Evolutionary conservation across 2,888 invertebrate species (phyloP), one percentile per base, ranked within the genome.

Genomic region (Epirrhoe alternata): DNA sequence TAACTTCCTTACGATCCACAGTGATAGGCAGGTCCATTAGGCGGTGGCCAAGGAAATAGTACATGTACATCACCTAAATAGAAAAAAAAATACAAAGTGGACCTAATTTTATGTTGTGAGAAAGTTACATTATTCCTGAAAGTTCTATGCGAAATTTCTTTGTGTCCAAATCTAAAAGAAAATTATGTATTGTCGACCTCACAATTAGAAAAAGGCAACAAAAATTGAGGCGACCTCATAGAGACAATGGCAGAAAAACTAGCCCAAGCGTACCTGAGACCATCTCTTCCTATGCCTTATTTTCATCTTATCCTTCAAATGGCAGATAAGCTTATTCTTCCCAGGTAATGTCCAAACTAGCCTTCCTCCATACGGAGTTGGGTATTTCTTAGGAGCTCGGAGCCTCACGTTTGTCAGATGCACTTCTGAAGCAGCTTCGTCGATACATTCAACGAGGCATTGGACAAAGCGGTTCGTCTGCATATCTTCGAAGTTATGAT

Each of bases 241-340:
- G 12, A 1, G 5, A 33, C 6, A 42, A 42, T 4, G 12, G 10
- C 10, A 35, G 10, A 35, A 14, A 45, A 47, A 16, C 7, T 47
- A 16, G 14, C 6, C 14, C 14, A 47, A 42, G 14, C 14, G 76
- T 78, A 95, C 96, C 94, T 98, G 98, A 56, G 98, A 98, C 98
- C 98, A 98, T 66, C 98, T 94, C 86, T 98, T 98, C 82, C 97
- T 96, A 79, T 97, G 96, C 42, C 98, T 94, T 60, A 98, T 98
- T 84, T 97, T 97, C 17, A 95, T 94, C 81, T 97, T 97, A 86
- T 98, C 98, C 84, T 98, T 98, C 66, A 98, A 90, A 85, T 98
- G 98, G 7, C 96, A 97, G 71, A 97, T 95, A 88, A 98, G 92
- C 84, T 96, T 96, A 24, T 97, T 97, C 77, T 96, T 96, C 0